A percentile compares a stretch with the other conserved stretches of the same genome.
Evolutionary conservation across 2,113 vertebrate genomes (phyloP).

Genomic region (Osmerus mordax): DNA sequence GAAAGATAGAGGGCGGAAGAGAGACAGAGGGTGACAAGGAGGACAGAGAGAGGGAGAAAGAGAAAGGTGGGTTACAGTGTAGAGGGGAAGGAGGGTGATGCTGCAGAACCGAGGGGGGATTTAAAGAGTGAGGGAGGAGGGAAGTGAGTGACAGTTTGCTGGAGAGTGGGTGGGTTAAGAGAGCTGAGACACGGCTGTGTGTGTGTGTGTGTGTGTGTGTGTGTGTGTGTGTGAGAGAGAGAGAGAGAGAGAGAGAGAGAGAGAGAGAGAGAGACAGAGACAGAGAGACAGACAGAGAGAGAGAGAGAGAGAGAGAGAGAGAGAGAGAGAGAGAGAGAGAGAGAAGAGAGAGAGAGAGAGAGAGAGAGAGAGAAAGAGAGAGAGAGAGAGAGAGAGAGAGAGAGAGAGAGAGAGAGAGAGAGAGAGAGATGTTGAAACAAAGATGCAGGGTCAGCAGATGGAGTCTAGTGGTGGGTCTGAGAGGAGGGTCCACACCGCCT

Average conservation of each 20-base stretch:
- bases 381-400: not conserved
- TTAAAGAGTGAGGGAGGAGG: too few species aligned
- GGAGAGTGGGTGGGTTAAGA: too few species aligned
- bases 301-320: not conserved
- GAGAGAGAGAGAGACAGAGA: not conserved
- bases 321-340: not conserved
- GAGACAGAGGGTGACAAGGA: constrained; percentile 14
- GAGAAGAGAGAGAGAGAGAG: not conserved
- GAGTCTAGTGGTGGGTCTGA: constrained; percentile 37
- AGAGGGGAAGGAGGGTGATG: too few species aligned
- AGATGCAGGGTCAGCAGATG: constrained; percentile 48
- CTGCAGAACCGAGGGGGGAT: too few species aligned
- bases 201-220: too few species aligned
- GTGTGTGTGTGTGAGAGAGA: not conserved
- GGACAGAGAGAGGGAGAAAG: constrained; percentile 2
- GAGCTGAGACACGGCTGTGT: too few species aligned
- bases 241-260: constrained; percentile 7
- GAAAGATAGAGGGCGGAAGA: constrained; percentile 9
- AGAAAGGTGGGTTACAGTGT: not conserved
- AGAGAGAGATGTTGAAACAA: too few species aligned
- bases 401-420: constrained; percentile 11
- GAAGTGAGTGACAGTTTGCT: too few species aligned
- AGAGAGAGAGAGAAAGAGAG: constrained; percentile 11
- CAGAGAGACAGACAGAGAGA: not conserved
- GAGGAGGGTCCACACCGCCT: constrained; percentile 31